Conservation (phyloP, 2,113 vertebrate genomes). For the Pteruthius melanotis region DNA sequence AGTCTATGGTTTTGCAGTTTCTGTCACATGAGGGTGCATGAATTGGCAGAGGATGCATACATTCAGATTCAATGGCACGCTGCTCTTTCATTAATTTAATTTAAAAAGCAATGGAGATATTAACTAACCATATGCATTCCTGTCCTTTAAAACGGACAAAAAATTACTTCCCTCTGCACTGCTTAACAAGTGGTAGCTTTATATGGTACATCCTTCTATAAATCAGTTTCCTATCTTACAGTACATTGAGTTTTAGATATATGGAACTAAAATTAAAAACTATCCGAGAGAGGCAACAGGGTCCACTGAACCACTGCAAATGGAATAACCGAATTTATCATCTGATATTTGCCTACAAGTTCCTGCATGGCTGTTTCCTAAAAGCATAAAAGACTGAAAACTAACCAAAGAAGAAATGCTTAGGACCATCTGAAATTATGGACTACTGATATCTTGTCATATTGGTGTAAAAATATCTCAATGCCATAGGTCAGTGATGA, state of each 20-base stretch:
- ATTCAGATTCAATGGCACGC: neutral
- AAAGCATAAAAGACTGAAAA: neutral
- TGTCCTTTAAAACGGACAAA: neutral
- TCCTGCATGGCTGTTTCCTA: neutral
- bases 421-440: neutral
- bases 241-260: neutral
- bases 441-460: neutral
- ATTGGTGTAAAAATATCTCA: neutral
- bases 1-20: neutral
- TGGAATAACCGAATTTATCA: neutral
- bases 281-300: neutral
- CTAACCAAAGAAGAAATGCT: neutral
- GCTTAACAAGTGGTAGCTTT: neutral
- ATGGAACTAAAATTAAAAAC: neutral
- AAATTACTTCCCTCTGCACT: neutral
- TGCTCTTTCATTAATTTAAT: neutral
- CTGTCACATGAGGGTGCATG: neutral
- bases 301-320: neutral
- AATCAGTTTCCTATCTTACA: neutral
- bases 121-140: neutral
- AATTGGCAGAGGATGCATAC: neutral
- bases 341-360: neutral
- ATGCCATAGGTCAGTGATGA: neutral
- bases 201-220: neutral
- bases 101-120: neutral